Evolutionary conservation across 2,888 invertebrate genomes (phyloP).

Genomic region (Epistrophella euchroma): DNA sequence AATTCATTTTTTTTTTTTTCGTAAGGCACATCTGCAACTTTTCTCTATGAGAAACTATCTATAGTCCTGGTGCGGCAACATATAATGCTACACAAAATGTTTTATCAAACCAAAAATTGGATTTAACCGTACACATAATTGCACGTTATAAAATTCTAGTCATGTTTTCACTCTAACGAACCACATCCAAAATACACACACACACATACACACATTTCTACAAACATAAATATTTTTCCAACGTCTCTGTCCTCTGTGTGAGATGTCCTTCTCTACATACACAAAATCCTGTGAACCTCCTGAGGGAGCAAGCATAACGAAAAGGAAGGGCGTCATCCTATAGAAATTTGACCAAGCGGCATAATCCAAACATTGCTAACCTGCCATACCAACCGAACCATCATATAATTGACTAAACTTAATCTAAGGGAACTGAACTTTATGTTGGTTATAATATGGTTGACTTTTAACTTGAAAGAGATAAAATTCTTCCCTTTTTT

Average conservation of each 20-base stretch:
- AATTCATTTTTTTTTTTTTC: not conserved
- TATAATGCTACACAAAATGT: constrained; percentile 28
- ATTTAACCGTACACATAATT: constrained; percentile 56
- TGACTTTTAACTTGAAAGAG: constrained; percentile 29
- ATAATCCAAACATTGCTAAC: constrained; percentile 42
- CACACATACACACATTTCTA: not conserved
- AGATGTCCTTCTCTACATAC: not conserved
- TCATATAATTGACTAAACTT: constrained; percentile 42
- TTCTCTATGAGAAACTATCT: not conserved
- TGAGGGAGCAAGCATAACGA: constrained; percentile 12
- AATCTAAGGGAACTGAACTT: constrained; percentile 42
- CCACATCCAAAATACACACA: constrained; percentile 38
- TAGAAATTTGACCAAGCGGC: constrained; percentile 59
- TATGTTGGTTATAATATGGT: constrained; percentile 10
- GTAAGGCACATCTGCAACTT: constrained; percentile 20
- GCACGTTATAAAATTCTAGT: constrained; percentile 68
- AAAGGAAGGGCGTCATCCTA: constrained; percentile 22
- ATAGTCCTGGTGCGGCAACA: constrained; percentile 8
- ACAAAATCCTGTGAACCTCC: not conserved
- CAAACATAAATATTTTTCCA: constrained; percentile 20
- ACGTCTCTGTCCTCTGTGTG: not conserved
- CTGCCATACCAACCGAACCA: constrained; percentile 23
- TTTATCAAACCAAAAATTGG: constrained; percentile 29
- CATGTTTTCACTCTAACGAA: constrained; percentile 73
- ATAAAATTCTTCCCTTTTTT: not conserved